These are phyloP conservation scores for Pachyrhynchus sulphureomaculatus DNA, from an alignment of 1,140 invertebrate genomes.

Conservation along the genomic window DNA sequence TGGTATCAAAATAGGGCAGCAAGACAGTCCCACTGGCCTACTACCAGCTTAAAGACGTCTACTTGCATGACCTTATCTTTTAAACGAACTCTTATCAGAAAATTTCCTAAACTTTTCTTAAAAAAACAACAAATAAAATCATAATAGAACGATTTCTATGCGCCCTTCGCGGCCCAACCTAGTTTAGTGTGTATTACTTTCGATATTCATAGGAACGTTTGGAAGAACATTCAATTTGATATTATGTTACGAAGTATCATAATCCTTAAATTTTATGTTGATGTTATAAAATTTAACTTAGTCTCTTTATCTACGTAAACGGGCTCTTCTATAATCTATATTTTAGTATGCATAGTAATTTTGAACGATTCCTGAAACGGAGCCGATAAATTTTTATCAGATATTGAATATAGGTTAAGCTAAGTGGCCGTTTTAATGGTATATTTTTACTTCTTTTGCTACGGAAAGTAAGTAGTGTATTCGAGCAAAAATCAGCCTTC, in stretches of 20 bases:
- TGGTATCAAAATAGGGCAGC: too few relatives aligned
- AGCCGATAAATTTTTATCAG: too few relatives aligned
- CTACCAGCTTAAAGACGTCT: too few relatives aligned
- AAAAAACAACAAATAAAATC: neutral
- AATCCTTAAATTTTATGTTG: slow-evolving; percentile 4
- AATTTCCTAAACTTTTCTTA: neutral
- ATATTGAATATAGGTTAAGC: too few relatives aligned
- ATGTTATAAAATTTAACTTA: slow-evolving; percentile 8
- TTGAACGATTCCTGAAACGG: too few relatives aligned
- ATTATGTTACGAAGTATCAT: slow-evolving; percentile 1
- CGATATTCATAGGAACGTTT: slow-evolving; percentile 2
- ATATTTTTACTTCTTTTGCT: neutral
- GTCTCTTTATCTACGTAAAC: neutral
- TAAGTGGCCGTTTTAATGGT: too few relatives aligned
- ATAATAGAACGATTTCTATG: neutral
- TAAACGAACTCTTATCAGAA: neutral
- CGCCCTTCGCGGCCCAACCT: too few relatives aligned
- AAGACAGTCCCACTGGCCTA: too few relatives aligned
- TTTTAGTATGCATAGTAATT: too few relatives aligned
- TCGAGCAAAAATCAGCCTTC: neutral
- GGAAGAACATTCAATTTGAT: slow-evolving; percentile 10
- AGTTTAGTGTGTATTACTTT: too few relatives aligned
- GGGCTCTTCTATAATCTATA: neutral
- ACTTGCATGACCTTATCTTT: too few relatives aligned
- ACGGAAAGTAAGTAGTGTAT: neutral